Evolutionary conservation across 2,797 vertebrate genomes (phyloP).

Genomic region (Setipinna tenuifilis): DNA sequence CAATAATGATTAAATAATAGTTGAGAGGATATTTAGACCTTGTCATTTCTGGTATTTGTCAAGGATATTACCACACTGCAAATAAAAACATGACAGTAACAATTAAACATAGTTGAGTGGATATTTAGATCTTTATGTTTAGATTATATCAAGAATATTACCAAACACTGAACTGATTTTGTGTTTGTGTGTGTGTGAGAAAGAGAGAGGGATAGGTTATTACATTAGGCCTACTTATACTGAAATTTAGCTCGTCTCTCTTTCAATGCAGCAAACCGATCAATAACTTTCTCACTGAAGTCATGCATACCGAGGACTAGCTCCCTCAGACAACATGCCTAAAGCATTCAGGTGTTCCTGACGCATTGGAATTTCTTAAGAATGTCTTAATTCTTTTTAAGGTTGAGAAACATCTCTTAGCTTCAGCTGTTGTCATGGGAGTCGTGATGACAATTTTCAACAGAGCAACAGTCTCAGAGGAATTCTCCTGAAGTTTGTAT

Average conservation of each 20-base stretch:
- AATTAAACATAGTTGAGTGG: too few relatives aligned
- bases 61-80: too few relatives aligned
- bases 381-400: slow-evolving; percentile 42
- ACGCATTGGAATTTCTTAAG: slow-evolving; percentile 30
- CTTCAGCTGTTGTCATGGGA: slow-evolving; percentile 44
- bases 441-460: slow-evolving; percentile 47
- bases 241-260: slow-evolving; percentile 1
- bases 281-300: slow-evolving; percentile 39
- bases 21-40: too few relatives aligned
- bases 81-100: too few relatives aligned
- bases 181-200: too few relatives aligned
- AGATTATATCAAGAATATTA: too few relatives aligned
- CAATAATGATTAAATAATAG: too few relatives aligned
- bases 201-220: too few relatives aligned
- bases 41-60: too few relatives aligned
- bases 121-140: too few relatives aligned
- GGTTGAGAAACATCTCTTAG: slow-evolving; percentile 44
- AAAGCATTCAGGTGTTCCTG: slow-evolving; percentile 41
- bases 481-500: slow-evolving; percentile 39
- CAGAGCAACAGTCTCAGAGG: slow-evolving; percentile 43
- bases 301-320: slow-evolving; percentile 35
- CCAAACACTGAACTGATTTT: too few relatives aligned
- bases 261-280: slow-evolving; percentile 35
- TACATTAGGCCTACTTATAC: too few relatives aligned
- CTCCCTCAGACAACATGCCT: slow-evolving; percentile 32